Evolutionary conservation across 2,113 vertebrate genomes (phyloP), one percentile per base, ranked within the genome.

Genomic region (Aptenodytes forsteri): DNA sequence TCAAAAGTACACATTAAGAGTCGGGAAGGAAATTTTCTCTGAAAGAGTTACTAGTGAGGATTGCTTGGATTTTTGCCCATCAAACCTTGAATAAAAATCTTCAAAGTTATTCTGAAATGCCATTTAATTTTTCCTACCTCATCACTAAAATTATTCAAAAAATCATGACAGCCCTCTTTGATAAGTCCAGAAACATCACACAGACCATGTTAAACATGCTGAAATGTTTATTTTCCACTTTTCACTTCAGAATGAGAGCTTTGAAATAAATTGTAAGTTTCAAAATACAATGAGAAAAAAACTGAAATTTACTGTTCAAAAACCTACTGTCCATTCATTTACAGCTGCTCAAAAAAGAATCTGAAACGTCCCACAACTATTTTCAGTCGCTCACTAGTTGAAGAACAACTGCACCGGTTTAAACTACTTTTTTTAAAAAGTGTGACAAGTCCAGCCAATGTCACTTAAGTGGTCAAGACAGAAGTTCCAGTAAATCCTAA

Each of bases 401-500:
- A 81, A 85, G 49, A 87, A 69, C 42, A 89, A 91, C 61, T 55
- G 49, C 52, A 65, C 11, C 44, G 65, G 30, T 89, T 95, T 71
- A 89, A 95, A 81, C 40, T 65, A 20, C 44, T 78, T 71, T 5
- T 65, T 87, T 21, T 46, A 72, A 90, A 83, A 83, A 76, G 79
- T 38, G 4, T 54, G 69, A 56, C 34, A 17, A 61, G 61, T 83
- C 64, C 77, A 87, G 56, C 78, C 66, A 91, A 69, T 87, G 55
- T 77, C 73, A 83, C n/a, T 89, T 79, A 66, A 83, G 22, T 0
- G 1, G 34, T 67, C 83, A 79, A 84, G 61, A 82, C 15, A 91
- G 64, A 95, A 92, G 92, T 91, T 83, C 77, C 83, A 92, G 73
- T 71, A 94, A 96, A 87, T 72, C 54, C 61, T 76, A 40, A 75